A percentile compares a stretch with the other conserved stretches of the same genome.
Conservation (phyloP, 2,797 vertebrate species). For the Masticophis lateralis region DNA sequence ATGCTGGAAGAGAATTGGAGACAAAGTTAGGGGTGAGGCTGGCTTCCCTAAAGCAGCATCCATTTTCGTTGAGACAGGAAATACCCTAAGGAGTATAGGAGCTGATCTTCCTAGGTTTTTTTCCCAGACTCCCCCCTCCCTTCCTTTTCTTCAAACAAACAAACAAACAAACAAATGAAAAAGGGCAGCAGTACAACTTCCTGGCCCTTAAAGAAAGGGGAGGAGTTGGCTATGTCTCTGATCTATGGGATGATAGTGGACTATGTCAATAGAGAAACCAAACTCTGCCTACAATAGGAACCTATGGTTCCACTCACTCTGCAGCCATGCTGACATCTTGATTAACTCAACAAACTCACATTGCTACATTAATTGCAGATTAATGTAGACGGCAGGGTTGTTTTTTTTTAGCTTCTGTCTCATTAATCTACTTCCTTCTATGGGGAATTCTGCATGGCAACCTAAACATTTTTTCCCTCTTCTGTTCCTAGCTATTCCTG, state of each 20-base stretch:
- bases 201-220: neutral
- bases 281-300: neutral
- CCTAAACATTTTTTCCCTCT: neutral
- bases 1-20: neutral
- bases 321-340: neutral
- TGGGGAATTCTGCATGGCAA: neutral
- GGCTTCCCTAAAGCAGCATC: neutral
- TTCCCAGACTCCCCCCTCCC: neutral
- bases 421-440: neutral
- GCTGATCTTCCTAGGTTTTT: neutral
- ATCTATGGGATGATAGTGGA: neutral
- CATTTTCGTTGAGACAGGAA: neutral
- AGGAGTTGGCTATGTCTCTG: neutral
- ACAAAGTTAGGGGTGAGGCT: neutral
- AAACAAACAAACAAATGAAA: neutral
- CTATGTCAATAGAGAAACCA: neutral
- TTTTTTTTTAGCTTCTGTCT: neutral
- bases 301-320: neutral
- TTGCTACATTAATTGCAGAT: neutral
- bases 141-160: neutral
- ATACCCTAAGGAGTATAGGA: neutral
- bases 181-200: neutral
- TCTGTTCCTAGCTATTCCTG: neutral
- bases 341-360: neutral
- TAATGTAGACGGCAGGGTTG: neutral